Evolutionary conservation across 2,797 vertebrate genomes (phyloP).

Genomic region (Pantherophis vulpinus): DNA sequence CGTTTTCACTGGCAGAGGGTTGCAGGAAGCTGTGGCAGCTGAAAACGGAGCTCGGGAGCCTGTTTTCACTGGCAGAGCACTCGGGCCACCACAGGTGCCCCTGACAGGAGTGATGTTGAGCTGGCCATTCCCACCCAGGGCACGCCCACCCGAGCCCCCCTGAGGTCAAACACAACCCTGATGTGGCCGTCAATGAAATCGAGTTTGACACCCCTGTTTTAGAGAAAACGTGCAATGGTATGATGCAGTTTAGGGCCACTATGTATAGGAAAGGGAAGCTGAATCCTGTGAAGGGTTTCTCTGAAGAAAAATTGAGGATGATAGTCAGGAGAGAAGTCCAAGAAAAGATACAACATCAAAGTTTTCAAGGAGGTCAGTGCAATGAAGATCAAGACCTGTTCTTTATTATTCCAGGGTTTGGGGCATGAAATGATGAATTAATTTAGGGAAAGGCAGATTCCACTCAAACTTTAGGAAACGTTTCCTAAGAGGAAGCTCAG

Average conservation of each 20-base stretch:
- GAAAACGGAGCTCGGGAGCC: too few species aligned
- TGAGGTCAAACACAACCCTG: too few species aligned
- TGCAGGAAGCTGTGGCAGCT: too few species aligned
- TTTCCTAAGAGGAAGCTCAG: neutral
- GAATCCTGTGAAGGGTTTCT: neutral
- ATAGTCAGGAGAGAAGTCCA: too few species aligned
- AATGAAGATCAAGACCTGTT: neutral
- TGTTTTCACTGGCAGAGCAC: too few species aligned
- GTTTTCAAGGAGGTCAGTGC: neutral
- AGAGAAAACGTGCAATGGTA: too few species aligned
- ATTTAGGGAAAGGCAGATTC: neutral
- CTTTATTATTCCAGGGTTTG: neutral
- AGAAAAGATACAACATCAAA: neutral
- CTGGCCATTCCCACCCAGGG: too few species aligned
- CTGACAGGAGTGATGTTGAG: too few species aligned
- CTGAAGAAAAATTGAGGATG: neutral
- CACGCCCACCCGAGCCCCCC: too few species aligned
- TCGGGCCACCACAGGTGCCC: fast-evolving
- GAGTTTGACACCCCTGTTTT: too few species aligned
- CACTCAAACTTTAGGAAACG: neutral
- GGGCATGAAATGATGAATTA: neutral
- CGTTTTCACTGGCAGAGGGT: too few species aligned
- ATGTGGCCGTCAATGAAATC: too few species aligned
- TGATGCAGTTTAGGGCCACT: neutral
- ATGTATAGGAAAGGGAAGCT: neutral